Conservation (phyloP, 2,113 vertebrate species). For the Brienomyrus longianalis region DNA sequence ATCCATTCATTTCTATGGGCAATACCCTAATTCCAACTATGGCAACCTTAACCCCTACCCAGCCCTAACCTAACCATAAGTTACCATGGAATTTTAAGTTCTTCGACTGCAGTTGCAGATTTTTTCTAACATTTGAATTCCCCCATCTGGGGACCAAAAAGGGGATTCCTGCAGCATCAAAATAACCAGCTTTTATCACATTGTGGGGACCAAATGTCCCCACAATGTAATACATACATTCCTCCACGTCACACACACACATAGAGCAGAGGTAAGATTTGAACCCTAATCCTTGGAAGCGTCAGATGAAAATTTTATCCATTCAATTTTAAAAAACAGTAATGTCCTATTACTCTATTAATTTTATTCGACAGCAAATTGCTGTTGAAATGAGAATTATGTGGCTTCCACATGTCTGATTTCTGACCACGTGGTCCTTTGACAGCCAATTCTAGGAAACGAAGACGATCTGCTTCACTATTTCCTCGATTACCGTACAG, state of each 20-base stretch:
- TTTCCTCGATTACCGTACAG: background rate
- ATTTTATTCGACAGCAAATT: background rate
- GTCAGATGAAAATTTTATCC: background rate
- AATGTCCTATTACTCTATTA: background rate
- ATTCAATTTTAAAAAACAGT: background rate
- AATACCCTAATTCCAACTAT: background rate
- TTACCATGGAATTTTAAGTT: background rate
- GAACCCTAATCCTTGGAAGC: background rate
- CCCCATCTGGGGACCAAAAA: background rate
- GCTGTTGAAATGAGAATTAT: background rate
- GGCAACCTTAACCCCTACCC: background rate
- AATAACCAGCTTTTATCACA: background rate
- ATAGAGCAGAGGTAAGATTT: background rate
- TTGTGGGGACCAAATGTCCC: background rate
- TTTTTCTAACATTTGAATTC: background rate
- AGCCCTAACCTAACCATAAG: background rate
- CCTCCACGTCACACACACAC: background rate
- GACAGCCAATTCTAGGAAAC: background rate
- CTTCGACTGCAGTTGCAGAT: background rate
- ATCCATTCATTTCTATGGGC: background rate
- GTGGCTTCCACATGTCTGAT: background rate
- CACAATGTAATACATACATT: background rate
- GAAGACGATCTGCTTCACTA: background rate
- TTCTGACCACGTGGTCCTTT: background rate
- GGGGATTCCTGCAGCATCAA: background rate